Evolutionary conservation across 2,888 invertebrate genomes (phyloP), one percentile per base, ranked within the genome.

Genomic region (Spodoptera littoralis): DNA sequence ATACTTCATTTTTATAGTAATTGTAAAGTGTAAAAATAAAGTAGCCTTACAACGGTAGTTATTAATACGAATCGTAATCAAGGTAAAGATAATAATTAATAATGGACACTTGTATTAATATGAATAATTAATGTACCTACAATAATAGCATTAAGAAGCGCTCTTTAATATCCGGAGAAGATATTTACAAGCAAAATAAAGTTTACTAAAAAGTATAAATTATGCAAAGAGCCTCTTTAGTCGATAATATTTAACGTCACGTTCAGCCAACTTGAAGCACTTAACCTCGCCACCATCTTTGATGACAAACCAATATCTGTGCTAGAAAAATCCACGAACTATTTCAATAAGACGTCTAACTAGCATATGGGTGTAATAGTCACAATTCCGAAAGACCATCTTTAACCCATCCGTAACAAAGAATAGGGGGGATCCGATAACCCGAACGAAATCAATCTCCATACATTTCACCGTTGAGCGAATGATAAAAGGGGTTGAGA

Each of bases 391-490:
- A 51, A 58, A 41, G 27, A 60, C 50, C 54, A 61, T 73, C 53
- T 49, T 57, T 42, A 53, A 63, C 50, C 61, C 55, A 64, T 45
- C 54, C 30, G 56, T 65, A 52, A 50, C 68, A 77, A 77, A 81
- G 80, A 84, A 83, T 73, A 76, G 76, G 65, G 36, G 36, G 36
- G 60, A 76, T 80, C 75, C 78, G 80, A 84, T 80, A 81, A 82
- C 80, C 82, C 79, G 83, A 78, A 80, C 76, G 65, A 82, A 86
- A 87, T 86, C 85, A 84, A 87, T 87, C 84, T 82, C 82, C 84
- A 87, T 86, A 86, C 78, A 86, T 87, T 87, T 87, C 80, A 86
- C 83, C 71, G 83, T 81, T 81, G 83, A 81, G 76, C 80, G 84
- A 79, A 79, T 79, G 76, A 82, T 84, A 83, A 86, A 83, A 82